Evolutionary conservation across 2,113 vertebrate species (phyloP).

Genomic region (Microcebus ravelobensis): DNA sequence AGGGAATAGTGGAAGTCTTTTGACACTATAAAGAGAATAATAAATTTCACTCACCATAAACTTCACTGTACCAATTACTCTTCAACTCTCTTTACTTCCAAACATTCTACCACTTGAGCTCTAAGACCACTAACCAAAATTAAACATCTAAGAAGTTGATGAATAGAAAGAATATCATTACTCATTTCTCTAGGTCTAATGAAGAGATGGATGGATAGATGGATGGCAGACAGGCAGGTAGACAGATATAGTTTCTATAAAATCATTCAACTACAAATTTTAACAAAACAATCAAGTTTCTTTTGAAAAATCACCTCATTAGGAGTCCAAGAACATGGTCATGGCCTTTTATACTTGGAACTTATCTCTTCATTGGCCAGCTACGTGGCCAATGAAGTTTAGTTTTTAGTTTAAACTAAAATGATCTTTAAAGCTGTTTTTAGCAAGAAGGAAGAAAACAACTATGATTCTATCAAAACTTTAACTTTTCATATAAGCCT

Average conservation of each 20-base stretch:
- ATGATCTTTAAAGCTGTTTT: not conserved
- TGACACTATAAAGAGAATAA: not conserved
- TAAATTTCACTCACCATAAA: not conserved
- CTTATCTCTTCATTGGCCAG: not conserved
- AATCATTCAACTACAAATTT: not conserved
- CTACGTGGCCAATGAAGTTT: not conserved
- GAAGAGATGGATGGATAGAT: not conserved
- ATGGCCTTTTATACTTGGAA: not conserved
- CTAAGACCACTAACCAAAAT: not conserved
- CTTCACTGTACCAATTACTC: not conserved
- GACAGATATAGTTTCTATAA: not conserved
- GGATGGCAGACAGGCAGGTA: not conserved
- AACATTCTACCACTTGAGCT: not conserved
- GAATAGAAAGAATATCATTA: not conserved
- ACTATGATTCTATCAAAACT: not conserved
- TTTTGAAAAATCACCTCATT: not conserved
- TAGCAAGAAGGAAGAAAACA: not conserved
- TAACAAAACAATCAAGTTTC: slow-evolving; percentile 30
- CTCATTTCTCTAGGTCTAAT: not conserved
- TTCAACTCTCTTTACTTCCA: not conserved
- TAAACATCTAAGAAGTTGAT: not conserved
- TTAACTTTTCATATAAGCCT: not conserved
- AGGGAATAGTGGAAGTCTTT: not conserved
- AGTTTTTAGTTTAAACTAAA: not conserved
- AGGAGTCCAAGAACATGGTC: not conserved